phyloP scores from a whole-genome alignment of 2,797 vertebrate genomes.

The Amblyopsis hoosieri region DNA sequence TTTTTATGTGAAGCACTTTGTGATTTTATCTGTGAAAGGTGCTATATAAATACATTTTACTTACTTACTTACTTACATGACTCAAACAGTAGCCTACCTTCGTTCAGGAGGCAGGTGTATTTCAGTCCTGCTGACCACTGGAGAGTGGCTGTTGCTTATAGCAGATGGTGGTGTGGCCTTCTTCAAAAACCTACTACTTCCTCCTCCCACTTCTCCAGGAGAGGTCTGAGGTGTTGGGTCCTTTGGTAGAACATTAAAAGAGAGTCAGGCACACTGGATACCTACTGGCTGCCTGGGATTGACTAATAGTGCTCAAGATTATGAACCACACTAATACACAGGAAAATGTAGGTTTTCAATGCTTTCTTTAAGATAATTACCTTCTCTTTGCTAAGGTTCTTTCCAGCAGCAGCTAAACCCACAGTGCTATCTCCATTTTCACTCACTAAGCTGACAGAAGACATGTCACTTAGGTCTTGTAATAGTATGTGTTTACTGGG shows the following conservation, averaged over 20 bases:
- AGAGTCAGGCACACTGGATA: no score
- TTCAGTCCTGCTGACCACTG: conserved; percentile 29
- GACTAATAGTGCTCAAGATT: no score
- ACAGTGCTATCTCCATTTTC: background rate
- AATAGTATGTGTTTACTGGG: conserved; percentile 21
- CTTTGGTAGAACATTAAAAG: conserved; percentile 24
- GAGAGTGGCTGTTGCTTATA: conserved; percentile 35
- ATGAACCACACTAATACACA: background rate
- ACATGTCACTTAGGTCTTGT: conserved; percentile 52
- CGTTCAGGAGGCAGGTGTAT: conserved; percentile 19
- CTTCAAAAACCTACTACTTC: conserved; percentile 78
- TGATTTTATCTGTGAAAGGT: no score
- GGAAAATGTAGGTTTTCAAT: background rate
- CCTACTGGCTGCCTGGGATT: no score
- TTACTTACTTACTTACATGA: no score
- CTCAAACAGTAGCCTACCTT: conserved; percentile 28
- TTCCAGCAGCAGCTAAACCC: conserved; percentile 3
- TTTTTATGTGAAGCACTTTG: no score
- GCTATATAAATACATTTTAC: no score
- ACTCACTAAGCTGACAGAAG: conserved; percentile 39
- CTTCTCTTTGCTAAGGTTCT: conserved; percentile 3
- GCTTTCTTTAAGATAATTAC: background rate
- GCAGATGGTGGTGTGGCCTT: conserved; percentile 42
- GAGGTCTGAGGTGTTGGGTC: conserved; percentile 32
- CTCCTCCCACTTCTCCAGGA: conserved; percentile 26